Conservation (phyloP, 2,797 vertebrate species). For the Pteronotus mesoamericanus region DNA sequence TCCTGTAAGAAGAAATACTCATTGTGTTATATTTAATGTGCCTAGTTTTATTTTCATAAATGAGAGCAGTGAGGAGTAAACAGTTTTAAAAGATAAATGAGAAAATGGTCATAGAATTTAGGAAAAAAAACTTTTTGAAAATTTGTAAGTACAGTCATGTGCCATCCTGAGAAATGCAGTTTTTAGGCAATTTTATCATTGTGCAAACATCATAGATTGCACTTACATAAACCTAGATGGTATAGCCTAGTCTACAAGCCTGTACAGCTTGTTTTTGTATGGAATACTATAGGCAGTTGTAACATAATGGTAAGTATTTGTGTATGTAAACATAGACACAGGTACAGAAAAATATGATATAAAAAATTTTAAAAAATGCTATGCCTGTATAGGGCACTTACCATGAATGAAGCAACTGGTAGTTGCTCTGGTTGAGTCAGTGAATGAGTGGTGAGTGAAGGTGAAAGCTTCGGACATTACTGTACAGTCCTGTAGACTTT, state of each 20-base stretch:
- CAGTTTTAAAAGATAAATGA: neutral
- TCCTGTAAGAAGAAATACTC: neutral
- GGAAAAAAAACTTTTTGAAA: neutral
- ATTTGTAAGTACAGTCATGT: neutral
- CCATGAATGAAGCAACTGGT: neutral
- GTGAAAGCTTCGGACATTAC: neutral
- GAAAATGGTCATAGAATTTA: neutral
- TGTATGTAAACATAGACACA: neutral
- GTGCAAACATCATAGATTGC: neutral
- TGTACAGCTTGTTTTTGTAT: neutral
- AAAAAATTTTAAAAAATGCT: neutral
- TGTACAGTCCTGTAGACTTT: neutral
- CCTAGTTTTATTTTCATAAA: constrained; percentile 24
- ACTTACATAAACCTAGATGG: neutral
- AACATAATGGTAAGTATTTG: neutral
- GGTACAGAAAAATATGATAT: neutral
- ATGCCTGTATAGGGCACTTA: too few relatives aligned
- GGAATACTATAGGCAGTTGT: neutral
- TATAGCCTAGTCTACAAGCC: neutral
- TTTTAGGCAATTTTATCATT: neutral
- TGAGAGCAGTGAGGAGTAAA: neutral
- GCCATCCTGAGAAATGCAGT: neutral
- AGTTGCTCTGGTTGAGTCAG: neutral
- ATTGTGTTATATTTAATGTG: constrained; percentile 9
- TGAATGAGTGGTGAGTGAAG: neutral